These are phyloP conservation scores for Talpa occidentalis DNA, from an alignment of 2,113 vertebrate species.

Conservation along the genomic window DNA sequence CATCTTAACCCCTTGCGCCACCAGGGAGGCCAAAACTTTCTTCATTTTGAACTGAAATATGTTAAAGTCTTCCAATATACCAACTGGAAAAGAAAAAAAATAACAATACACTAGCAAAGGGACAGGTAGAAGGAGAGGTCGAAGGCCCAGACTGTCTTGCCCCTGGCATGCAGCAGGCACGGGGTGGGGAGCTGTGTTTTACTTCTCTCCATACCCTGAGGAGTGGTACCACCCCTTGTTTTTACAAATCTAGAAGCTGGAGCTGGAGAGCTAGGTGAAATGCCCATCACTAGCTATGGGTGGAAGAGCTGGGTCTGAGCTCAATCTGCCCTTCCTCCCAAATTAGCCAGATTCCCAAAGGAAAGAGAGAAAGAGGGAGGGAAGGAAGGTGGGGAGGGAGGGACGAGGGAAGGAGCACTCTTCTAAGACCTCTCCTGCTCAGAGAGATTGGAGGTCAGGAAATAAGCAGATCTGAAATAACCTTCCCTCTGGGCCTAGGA, in stretches of 20 bases:
- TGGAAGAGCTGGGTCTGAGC: accelerated
- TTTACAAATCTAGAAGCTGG: background rate
- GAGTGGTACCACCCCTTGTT: background rate
- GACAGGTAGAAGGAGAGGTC: background rate
- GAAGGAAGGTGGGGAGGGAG: too few relatives aligned
- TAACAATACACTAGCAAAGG: background rate
- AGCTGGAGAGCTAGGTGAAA: accelerated
- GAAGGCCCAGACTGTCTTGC: too few relatives aligned
- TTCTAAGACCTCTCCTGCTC: accelerated
- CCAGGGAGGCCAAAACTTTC: too few relatives aligned
- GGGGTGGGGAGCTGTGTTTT: background rate
- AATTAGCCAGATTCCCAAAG: too few relatives aligned
- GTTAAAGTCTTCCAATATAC: background rate
- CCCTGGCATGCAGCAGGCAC: background rate
- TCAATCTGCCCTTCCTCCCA: background rate
- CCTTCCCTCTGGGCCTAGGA: background rate
- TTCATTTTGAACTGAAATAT: background rate
- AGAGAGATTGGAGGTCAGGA: background rate
- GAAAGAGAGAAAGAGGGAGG: too few relatives aligned
- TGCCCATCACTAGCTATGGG: background rate
- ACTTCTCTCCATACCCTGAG: accelerated
- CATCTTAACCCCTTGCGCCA: too few relatives aligned
- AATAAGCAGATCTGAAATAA: background rate
- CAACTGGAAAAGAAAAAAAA: too few relatives aligned
- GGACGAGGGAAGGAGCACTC: background rate